Evolutionary conservation across 2,888 invertebrate species (phyloP), one percentile per base, ranked within the genome.

Genomic region (Ditula angustiorana): DNA sequence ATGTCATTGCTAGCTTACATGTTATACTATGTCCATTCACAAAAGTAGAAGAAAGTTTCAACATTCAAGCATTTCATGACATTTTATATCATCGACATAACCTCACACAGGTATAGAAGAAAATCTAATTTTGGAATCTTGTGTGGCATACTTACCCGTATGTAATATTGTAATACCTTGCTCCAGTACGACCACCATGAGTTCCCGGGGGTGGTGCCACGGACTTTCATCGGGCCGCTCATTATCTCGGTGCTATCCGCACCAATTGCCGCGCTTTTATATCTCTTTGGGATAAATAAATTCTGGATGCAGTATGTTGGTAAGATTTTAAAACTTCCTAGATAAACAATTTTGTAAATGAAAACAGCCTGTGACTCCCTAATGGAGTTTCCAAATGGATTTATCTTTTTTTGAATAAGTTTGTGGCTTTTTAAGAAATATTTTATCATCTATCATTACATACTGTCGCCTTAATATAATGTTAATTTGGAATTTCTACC

Each of bases 41-140:
- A 3, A 99, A 99, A 95, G 99, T 99, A 56, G 99, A 99, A 91
- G 99, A 99, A 93, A 99, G 99, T 90, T 99, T 99, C 87, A 99
- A 99, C 92, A 93, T 99, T 65, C 99, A 99, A 93, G 99, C 99
- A 21, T 96, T 97, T 86, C 99, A 99, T 91, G 99, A 99, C 91
- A 95, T 99, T 79, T 93, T 99, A 52, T 98, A 97, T 89, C 96
- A 98, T 85, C 95, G 96, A 73, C 94, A 94, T 87, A 97, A 98
- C 94, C 93, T 98, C 74, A 94, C 96, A 63, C 94, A 97, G 96
- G 98, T 98, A 94, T 78, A 78, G 70, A 69, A 68, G 69, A 73
- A 77, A 83, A 77, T 91, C 92, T 91, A 92, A 91, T 84, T 92
- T 90, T 91, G 90, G 90, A 91, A 78, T 79, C 74, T 53, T 78